These are phyloP conservation scores for Pteria penguin DNA, from an alignment of 2,888 invertebrate genomes.

Conservation along the genomic window DNA sequence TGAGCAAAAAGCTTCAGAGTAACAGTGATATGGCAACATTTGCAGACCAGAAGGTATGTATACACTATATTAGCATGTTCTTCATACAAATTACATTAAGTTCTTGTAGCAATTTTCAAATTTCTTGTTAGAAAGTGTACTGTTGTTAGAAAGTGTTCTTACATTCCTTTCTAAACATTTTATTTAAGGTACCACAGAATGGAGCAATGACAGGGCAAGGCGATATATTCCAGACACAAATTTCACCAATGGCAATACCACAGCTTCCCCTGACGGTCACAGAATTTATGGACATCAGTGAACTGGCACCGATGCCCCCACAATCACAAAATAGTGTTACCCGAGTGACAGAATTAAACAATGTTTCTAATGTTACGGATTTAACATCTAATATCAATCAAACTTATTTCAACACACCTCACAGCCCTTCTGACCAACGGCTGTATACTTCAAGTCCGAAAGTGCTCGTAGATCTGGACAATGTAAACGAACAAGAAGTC, in stretches of 20 bases:
- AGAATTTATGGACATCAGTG: not conserved
- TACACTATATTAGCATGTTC: too few relatives aligned
- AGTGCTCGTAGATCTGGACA: slow-evolving; percentile 44
- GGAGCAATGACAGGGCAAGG: not conserved
- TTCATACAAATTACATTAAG: too few relatives aligned
- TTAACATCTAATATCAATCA: too few relatives aligned
- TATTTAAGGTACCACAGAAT: not conserved
- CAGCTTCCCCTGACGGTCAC: not conserved
- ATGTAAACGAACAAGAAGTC: slow-evolving; percentile 20
- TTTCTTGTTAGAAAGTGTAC: too few relatives aligned
- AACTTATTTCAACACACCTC: not conserved
- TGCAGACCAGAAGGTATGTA: not conserved
- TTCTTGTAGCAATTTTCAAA: too few relatives aligned
- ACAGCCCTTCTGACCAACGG: slow-evolving; percentile 23
- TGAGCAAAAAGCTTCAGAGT: too few relatives aligned
- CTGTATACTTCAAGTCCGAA: slow-evolving; percentile 41
- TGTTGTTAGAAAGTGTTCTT: not conserved
- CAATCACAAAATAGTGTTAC: not conserved
- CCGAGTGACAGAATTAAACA: not conserved
- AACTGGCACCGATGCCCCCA: not conserved
- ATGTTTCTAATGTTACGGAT: too few relatives aligned
- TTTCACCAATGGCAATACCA: not conserved
- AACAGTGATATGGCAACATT: not conserved
- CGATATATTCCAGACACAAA: not conserved
- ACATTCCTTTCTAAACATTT: not conserved